These are phyloP conservation scores for Candidula unifasciata DNA, from an alignment of 2,888 invertebrate species.

Conservation along the genomic window DNA sequence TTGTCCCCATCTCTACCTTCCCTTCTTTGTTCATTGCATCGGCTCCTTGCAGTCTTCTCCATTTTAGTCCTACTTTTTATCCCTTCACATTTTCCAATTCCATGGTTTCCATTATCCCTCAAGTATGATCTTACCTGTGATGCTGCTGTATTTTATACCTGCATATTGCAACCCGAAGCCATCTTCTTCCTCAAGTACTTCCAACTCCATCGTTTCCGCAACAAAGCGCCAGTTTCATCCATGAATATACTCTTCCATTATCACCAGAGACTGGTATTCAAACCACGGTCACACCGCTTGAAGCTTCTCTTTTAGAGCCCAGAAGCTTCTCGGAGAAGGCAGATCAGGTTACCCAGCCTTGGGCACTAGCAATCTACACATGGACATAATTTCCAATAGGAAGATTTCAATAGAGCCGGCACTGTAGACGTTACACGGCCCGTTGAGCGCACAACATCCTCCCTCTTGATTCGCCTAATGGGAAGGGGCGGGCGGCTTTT, in stretches of 20 bases:
- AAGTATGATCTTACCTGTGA: conserved; percentile 2
- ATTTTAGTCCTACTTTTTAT: not conserved
- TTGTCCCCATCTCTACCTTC: not conserved
- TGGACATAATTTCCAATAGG: conserved; percentile 31
- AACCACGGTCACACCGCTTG: not conserved
- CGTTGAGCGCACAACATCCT: conserved; percentile 18
- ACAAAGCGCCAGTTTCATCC: conserved; percentile 35
- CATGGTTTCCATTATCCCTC: not conserved
- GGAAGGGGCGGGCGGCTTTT: conserved; percentile 31
- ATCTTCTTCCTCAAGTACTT: not conserved
- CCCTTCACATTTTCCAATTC: not conserved
- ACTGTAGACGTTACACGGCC: conserved; percentile 32
- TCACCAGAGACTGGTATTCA: conserved; percentile 7
- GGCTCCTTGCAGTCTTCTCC: not conserved
- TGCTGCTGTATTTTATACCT: conserved; percentile 10
- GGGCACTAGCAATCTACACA: conserved; percentile 5
- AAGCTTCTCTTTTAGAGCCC: conserved; percentile 20
- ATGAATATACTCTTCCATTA: not conserved
- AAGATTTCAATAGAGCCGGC: conserved; percentile 27
- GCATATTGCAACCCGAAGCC: conserved; percentile 22
- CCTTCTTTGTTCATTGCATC: no score
- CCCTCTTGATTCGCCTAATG: conserved; percentile 40
- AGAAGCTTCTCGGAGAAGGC: not conserved
- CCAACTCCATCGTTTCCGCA: conserved; percentile 13
- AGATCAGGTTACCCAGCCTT: conserved; percentile 31